phyloP scores from a whole-genome alignment of 2,888 invertebrate species.

The Sturmia bella region DNA sequence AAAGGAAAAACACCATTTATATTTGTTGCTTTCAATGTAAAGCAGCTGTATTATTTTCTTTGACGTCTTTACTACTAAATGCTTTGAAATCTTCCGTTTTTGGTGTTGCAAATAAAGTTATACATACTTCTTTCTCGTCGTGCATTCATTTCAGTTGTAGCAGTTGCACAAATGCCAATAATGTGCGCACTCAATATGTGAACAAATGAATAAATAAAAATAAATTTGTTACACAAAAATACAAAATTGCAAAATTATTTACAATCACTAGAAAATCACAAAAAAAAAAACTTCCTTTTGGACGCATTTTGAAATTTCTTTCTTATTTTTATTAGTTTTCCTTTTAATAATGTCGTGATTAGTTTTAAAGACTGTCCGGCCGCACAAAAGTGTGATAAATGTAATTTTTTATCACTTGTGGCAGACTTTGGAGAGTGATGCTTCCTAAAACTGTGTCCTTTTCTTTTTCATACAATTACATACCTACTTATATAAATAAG shows the following conservation, averaged over 20 bases:
- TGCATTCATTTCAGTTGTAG: background rate
- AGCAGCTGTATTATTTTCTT: slow-evolving; percentile 62
- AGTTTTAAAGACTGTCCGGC: slow-evolving; percentile 22
- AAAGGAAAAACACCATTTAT: slow-evolving; percentile 19
- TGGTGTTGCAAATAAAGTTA: slow-evolving; percentile 60
- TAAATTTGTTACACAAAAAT: slow-evolving; percentile 44
- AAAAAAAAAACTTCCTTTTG: slow-evolving; percentile 42
- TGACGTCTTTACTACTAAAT: slow-evolving; percentile 66
- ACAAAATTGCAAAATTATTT: slow-evolving; percentile 35
- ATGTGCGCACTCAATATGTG: slow-evolving; percentile 28
- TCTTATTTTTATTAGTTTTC: background rate
- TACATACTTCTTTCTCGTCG: slow-evolving; percentile 23
- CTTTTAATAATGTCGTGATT: slow-evolving; percentile 35
- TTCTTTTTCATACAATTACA: background rate
- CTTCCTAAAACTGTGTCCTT: slow-evolving; percentile 29
- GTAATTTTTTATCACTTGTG: slow-evolving; percentile 39
- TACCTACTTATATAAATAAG: no score
- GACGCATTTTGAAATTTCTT: slow-evolving; percentile 25
- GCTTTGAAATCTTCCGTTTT: slow-evolving; percentile 66
- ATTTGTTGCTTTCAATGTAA: slow-evolving; percentile 35
- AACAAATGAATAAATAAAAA: slow-evolving; percentile 51
- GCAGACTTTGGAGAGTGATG: slow-evolving; percentile 30
- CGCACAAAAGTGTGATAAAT: slow-evolving; percentile 29
- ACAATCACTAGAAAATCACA: slow-evolving; percentile 9
- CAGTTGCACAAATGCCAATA: slow-evolving; percentile 4